A percentile compares a stretch with the other conserved stretches of the same genome.
Evolutionary conservation across 2,113 vertebrate genomes (phyloP).

Genomic region (Helogale parvula): DNA sequence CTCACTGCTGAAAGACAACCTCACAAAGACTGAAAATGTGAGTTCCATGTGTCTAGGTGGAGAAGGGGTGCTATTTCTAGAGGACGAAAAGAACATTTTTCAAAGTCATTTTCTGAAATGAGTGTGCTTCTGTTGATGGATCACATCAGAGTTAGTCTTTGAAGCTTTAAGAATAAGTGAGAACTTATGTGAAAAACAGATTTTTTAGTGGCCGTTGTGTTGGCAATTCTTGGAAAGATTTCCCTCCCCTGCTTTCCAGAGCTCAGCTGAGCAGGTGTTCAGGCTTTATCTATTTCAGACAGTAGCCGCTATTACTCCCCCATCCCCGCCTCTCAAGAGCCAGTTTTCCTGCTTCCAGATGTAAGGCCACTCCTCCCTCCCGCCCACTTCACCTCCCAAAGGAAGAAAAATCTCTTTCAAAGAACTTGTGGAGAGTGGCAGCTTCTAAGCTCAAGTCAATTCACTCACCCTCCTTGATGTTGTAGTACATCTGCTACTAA

Average conservation of each 20-base stretch:
- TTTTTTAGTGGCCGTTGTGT: neutral
- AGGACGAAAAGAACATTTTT: conserved; percentile 60
- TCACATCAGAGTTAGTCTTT: conserved; percentile 64
- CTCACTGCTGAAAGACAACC: neutral
- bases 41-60: conserved; percentile 1
- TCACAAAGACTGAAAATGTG: conserved; percentile 22
- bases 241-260: conserved; percentile 9
- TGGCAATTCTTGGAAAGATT: conserved; percentile 49
- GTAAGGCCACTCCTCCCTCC: conserved; percentile 58
- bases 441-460: conserved; percentile 47
- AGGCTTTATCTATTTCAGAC: neutral
- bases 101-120: conserved; percentile 73
- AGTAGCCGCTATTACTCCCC: neutral
- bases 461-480: neutral
- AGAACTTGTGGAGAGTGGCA: conserved; percentile 9
- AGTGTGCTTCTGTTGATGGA: conserved; percentile 54
- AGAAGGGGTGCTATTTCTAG: neutral
- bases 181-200: conserved; percentile 38
- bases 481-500: conserved; percentile 49
- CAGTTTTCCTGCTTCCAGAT: conserved; percentile 48
- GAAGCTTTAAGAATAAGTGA: conserved; percentile 65
- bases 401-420: conserved; percentile 60
- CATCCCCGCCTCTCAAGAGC: conserved; percentile 19
- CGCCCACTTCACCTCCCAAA: conserved; percentile 63
- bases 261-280: conserved; percentile 47